Percentiles rank a stretch among this genome's conserved stretches.
phyloP scores from a whole-genome alignment of 2,797 vertebrate species.

The Poecilia picta region DNA sequence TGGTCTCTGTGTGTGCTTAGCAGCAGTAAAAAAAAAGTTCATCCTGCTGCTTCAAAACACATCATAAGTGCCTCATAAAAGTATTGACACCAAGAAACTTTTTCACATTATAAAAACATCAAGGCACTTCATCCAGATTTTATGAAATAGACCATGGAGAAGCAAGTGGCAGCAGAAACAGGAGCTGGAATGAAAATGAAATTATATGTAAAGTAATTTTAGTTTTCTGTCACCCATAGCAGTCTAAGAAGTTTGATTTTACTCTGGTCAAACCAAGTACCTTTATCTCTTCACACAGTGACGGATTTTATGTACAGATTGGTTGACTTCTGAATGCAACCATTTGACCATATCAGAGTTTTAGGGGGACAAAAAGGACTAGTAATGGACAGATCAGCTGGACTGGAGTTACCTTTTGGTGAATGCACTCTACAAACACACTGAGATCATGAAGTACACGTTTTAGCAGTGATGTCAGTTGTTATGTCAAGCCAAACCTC shows the following conservation, averaged over 20 bases:
- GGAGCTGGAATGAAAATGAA: not conserved
- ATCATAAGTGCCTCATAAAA: constrained; percentile 4
- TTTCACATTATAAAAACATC: not conserved
- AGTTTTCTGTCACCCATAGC: not conserved
- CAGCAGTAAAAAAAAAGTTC: constrained; percentile 24
- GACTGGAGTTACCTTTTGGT: constrained; percentile 46
- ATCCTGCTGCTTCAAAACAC: constrained; percentile 42
- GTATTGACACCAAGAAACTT: not conserved
- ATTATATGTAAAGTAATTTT: not conserved
- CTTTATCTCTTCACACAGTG: not conserved
- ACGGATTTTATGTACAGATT: not conserved
- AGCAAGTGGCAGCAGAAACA: not conserved
- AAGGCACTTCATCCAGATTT: not conserved
- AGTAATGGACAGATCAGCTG: constrained; percentile 47
- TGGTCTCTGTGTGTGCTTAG: constrained; percentile 33
- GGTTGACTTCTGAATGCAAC: not conserved
- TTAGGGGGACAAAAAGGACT: constrained; percentile 32
- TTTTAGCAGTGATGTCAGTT: constrained; percentile 62
- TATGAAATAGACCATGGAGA: not conserved
- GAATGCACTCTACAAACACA: constrained; percentile 38
- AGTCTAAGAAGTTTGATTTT: not conserved
- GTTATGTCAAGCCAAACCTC: constrained; percentile 38
- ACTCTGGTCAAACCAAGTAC: not conserved
- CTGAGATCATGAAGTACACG: constrained; percentile 34
- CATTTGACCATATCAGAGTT: not conserved